These are phyloP conservation scores for Nothura maculosa DNA, from an alignment of 2,797 vertebrate genomes.

Conservation along the genomic window DNA sequence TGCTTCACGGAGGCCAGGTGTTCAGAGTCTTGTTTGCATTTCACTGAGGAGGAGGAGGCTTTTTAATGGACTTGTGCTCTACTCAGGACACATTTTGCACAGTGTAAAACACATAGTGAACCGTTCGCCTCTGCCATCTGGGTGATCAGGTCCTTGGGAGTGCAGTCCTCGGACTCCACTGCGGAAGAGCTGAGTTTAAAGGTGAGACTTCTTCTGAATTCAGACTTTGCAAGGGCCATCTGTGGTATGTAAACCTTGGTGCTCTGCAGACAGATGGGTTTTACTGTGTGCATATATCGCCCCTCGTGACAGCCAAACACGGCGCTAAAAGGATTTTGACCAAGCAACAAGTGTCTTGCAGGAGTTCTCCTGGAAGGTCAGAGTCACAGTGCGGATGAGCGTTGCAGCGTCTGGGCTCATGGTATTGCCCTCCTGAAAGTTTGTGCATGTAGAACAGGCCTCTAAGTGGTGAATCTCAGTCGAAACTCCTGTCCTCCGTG, in stretches of 20 bases:
- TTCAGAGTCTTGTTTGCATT: not conserved
- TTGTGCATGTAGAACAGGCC: not conserved
- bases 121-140: not conserved
- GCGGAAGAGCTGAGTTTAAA: not conserved
- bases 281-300: not conserved
- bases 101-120: not conserved
- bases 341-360: not conserved
- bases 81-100: not conserved
- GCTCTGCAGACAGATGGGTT: not conserved
- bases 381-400: fast-evolving
- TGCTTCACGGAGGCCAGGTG: not conserved
- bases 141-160: not conserved
- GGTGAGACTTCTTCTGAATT: not conserved
- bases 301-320: fast-evolving
- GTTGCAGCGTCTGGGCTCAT: not conserved
- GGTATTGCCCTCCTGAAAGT: not conserved
- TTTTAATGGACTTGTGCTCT: not conserved
- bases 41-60: not conserved
- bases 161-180: not conserved
- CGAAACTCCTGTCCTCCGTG: not conserved
- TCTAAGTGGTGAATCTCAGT: not conserved
- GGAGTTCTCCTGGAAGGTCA: not conserved
- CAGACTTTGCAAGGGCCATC: not conserved
- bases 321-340: not conserved
- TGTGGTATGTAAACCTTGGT: not conserved